Evolutionary conservation across 2,888 invertebrate genomes (phyloP), one percentile per base, ranked within the genome.

Genomic region (Diploptera punctata): DNA sequence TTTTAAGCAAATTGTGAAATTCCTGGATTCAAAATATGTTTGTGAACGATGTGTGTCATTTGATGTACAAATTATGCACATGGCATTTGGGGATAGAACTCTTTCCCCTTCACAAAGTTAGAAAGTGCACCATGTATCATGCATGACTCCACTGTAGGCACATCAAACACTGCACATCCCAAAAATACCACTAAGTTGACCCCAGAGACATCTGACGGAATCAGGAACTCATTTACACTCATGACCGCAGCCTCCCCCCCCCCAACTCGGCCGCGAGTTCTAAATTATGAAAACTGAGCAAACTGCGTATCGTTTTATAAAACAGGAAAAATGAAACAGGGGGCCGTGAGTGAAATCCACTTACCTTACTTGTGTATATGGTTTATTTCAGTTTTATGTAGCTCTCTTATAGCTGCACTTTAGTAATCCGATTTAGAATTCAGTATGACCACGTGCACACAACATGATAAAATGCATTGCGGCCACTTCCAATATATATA

Each of bases 31-130:
- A n/a, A n/a, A n/a, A n/a, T n/a, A n/a, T n/a, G n/a, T n/a, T n/a
- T n/a, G n/a, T n/a, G n/a, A n/a, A n/a, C n/a, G n/a, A n/a, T n/a
- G n/a, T n/a, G n/a, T n/a, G n/a, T n/a, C n/a, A n/a, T n/a, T n/a
- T n/a, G n/a, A n/a, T n/a, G n/a, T n/a, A n/a, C n/a, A 62, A 33
- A 62, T 62, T 62, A 62, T 62, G 62, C 62, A 62, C 62, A 43
- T 13, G 62, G 24, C 62, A 62, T 43, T 52, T 38, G 62, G 38
- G 43, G 62, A 13, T 26, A 24, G 26, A 26, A 19, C 16, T 16
- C 24, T 13, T 13, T 43, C 33, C 61, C 31, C 61, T 2, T 19
- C 61, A 61, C 61, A n/a, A n/a, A n/a, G 62, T 33, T 21, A 62
- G 24, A 49, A 26, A n/a, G n/a, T n/a, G 57, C 5, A 19, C 10